Conservation (phyloP, 2,113 vertebrate genomes). For the Geothlypis trichas region DNA sequence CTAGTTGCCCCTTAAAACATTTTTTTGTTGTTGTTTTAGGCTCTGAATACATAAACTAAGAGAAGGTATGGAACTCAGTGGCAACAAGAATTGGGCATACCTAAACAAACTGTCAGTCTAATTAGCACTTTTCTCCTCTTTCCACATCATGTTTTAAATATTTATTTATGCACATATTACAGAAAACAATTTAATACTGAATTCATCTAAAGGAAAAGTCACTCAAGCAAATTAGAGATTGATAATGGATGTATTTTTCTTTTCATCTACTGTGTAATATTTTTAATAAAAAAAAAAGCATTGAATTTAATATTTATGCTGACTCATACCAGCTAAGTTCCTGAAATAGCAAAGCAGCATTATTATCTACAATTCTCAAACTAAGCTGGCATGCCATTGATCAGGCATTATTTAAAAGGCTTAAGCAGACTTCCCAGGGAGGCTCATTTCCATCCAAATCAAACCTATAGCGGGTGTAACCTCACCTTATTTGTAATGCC, state of each 20-base stretch:
- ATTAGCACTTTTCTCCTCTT: background rate
- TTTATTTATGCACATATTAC: background rate
- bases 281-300: background rate
- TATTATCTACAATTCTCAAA: background rate
- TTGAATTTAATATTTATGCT: background rate
- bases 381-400: background rate
- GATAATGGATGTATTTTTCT: background rate
- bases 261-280: background rate
- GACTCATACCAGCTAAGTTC: background rate
- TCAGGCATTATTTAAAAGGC: constrained; percentile 34
- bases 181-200: background rate
- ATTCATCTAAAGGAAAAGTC: background rate
- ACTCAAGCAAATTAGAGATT: background rate
- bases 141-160: background rate
- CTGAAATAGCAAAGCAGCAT: background rate
- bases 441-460: constrained; percentile 58
- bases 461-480: background rate
- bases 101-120: background rate
- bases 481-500: constrained; percentile 50
- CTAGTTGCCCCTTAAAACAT: background rate
- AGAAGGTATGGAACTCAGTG: background rate
- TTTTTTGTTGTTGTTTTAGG: background rate
- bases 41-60: background rate
- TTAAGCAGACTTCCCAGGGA: constrained; percentile 45
- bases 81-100: background rate